Evolutionary conservation across 2,113 vertebrate genomes (phyloP).

Genomic region (Nyctibius bracteatus): DNA sequence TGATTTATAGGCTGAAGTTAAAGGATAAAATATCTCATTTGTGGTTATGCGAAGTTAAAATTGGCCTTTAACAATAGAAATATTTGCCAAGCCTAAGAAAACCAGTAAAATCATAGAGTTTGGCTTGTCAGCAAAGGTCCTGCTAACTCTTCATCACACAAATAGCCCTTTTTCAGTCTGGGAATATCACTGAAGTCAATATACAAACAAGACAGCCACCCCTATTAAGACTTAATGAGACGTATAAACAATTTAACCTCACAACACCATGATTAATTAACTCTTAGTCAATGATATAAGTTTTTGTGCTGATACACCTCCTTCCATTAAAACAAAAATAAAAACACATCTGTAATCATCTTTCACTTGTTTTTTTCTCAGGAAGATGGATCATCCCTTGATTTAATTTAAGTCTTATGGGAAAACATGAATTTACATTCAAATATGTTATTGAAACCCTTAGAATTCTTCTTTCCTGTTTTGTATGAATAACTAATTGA

Average conservation of each 20-base stretch:
- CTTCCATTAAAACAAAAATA: neutral
- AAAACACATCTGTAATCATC: neutral
- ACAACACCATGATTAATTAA: neutral
- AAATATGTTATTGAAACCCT: neutral
- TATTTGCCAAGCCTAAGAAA: neutral
- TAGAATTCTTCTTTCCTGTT: neutral
- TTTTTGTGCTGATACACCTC: neutral
- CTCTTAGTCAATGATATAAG: neutral
- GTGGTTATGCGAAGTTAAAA: neutral
- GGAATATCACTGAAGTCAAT: neutral
- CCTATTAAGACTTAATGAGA: neutral
- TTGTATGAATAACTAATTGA: neutral
- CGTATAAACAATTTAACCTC: neutral
- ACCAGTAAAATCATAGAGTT: neutral
- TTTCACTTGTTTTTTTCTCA: neutral
- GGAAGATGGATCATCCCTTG: neutral
- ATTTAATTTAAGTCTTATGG: neutral
- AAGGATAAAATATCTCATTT: neutral
- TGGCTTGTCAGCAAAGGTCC: neutral
- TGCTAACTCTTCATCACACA: neutral
- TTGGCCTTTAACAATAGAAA: neutral
- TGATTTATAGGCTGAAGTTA: neutral
- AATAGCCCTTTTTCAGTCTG: neutral
- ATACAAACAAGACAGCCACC: neutral
- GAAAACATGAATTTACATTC: slow-evolving; percentile 3